These are phyloP conservation scores for Potamilus streckersoni DNA, from an alignment of 1,140 invertebrate genomes.

Conservation along the genomic window DNA sequence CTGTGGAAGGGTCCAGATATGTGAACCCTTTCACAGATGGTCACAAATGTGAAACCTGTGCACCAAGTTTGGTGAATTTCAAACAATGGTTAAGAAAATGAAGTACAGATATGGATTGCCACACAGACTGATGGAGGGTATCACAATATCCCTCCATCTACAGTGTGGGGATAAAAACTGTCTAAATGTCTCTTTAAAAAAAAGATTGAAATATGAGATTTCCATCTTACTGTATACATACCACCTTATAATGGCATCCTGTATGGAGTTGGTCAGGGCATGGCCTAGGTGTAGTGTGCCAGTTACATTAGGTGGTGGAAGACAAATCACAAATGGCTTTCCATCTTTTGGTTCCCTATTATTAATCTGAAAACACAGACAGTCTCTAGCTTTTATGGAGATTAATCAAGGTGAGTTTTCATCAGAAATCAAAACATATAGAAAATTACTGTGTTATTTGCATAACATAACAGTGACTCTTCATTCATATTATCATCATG, in stretches of 20 bases:
- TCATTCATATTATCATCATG: too few species aligned
- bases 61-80: not conserved
- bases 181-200: not conserved
- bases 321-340: slow-evolving; percentile 88
- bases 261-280: slow-evolving; percentile 95
- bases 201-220: too few species aligned
- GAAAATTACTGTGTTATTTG: too few species aligned
- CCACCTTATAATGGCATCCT: slow-evolving; percentile 95
- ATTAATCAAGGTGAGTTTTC: too few species aligned
- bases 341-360: not conserved
- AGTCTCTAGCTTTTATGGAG: too few species aligned
- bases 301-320: slow-evolving; percentile 99
- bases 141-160: not conserved
- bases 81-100: not conserved
- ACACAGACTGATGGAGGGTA: not conserved
- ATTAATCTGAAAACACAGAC: too few species aligned
- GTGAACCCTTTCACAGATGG: too few species aligned
- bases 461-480: too few species aligned
- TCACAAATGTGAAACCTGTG: not conserved
- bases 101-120: not conserved
- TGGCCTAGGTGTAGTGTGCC: slow-evolving; percentile 97
- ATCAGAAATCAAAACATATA: too few species aligned
- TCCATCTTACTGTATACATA: slow-evolving; percentile 58
- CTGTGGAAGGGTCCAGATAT: too few species aligned
- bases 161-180: not conserved